A percentile compares a stretch with the other conserved stretches of the same genome.
Conservation (phyloP, 1,140 invertebrate genomes). For the Penaeus vannamei region DNA sequence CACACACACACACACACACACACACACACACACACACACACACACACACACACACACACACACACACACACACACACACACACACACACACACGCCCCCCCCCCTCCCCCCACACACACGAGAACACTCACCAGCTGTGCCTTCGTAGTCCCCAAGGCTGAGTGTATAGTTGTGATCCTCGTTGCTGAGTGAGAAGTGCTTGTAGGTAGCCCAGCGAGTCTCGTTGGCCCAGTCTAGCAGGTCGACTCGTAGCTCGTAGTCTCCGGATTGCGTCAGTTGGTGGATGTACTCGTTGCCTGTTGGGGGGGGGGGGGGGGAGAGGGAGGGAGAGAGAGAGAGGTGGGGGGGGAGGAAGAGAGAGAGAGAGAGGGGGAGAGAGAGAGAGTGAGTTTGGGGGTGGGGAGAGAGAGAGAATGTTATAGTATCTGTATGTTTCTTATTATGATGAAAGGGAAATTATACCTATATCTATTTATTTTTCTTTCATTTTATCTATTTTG, state of each 20-base stretch:
- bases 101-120: no score
- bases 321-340: neutral
- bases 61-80: no score
- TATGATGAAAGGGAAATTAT: neutral
- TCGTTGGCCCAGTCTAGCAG: constrained; percentile 66
- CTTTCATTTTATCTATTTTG: neutral
- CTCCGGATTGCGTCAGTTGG: constrained; percentile 64
- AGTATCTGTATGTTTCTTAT: no score
- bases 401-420: neutral
- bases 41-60: no score
- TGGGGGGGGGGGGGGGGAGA: neutral
- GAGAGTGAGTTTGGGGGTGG: neutral
- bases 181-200: constrained; percentile 61
- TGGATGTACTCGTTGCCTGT: constrained; percentile 68
- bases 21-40: no score
- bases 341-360: neutral
- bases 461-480: neutral
- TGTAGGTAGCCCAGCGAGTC: constrained; percentile 63
- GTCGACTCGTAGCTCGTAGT: constrained; percentile 67
- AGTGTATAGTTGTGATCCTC: constrained; percentile 66
- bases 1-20: no score
- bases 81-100: no score
- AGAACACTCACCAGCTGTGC: constrained; percentile 66
- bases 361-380: neutral
- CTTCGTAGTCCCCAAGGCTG: constrained; percentile 65